Evolutionary conservation across 2,113 vertebrate species (phyloP).

Genomic region (Orycteropus afer): DNA sequence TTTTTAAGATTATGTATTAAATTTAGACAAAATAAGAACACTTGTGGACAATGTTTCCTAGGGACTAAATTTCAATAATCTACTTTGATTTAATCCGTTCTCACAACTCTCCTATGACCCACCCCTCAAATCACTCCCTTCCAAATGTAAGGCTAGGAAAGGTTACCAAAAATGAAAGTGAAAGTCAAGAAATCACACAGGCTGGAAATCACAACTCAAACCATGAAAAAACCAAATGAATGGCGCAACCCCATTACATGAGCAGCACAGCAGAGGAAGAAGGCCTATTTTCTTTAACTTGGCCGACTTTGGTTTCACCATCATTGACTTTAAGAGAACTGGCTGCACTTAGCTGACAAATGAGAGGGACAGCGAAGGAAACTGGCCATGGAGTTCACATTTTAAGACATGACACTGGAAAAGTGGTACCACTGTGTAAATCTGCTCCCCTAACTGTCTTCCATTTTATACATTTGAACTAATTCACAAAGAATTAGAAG

Average conservation of each 20-base stretch:
- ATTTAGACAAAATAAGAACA: slow-evolving; percentile 10
- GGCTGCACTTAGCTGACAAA: neutral
- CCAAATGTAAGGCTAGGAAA: neutral
- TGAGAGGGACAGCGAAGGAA: neutral
- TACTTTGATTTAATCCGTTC: neutral
- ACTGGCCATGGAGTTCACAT: neutral
- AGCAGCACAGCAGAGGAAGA: neutral
- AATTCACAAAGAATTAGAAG: neutral
- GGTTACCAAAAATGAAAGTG: neutral
- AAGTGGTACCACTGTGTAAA: neutral
- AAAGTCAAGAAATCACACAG: neutral
- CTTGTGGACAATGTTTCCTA: neutral
- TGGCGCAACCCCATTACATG: neutral
- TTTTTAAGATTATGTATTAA: neutral
- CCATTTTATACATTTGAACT: neutral
- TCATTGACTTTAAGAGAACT: neutral
- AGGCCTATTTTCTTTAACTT: neutral
- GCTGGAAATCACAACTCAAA: slow-evolving; percentile 32
- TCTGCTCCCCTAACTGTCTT: neutral
- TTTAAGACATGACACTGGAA: neutral
- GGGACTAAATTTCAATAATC: neutral
- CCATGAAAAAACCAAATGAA: slow-evolving; percentile 32
- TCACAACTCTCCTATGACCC: neutral
- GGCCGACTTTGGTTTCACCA: neutral
- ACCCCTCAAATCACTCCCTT: neutral